Evolutionary conservation across 2,113 vertebrate genomes (phyloP).

Genomic region (Laticauda laticaudata): DNA sequence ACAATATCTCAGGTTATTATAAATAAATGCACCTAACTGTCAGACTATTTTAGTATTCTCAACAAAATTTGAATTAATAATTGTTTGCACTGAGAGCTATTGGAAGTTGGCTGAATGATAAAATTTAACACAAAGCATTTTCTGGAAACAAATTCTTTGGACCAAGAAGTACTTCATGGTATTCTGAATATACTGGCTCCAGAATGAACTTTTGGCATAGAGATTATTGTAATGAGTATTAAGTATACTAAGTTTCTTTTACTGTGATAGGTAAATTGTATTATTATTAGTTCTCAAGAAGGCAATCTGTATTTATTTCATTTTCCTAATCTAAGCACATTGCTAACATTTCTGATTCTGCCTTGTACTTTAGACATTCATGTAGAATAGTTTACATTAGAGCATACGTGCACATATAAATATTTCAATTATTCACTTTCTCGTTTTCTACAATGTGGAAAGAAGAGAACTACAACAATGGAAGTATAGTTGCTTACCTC

Average conservation of each 20-base stretch:
- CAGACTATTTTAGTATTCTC: background rate
- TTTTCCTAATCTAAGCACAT: background rate
- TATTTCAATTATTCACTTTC: background rate
- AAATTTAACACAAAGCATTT: background rate
- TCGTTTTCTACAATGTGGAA: conserved; percentile 13
- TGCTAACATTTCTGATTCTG: background rate
- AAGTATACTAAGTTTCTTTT: background rate
- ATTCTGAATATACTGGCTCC: background rate
- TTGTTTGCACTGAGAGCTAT: background rate
- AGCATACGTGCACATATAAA: conserved; percentile 1
- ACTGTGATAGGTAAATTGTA: background rate
- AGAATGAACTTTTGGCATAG: background rate
- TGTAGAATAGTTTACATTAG: conserved; percentile 12
- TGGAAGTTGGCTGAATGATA: background rate
- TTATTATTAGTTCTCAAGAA: background rate
- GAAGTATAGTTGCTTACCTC: conserved; percentile 88
- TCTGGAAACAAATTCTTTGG: background rate
- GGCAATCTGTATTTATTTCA: background rate
- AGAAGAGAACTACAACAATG: conserved; percentile 55
- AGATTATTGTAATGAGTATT: background rate
- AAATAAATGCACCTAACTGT: background rate
- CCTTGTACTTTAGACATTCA: background rate
- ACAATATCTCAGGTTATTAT: background rate
- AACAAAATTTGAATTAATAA: background rate
- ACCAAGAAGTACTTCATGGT: background rate